A percentile compares a stretch with the other conserved stretches of the same genome.
Evolutionary conservation across 2,888 invertebrate genomes (phyloP).

Genomic region (Sinohyriopsis cumingii): DNA sequence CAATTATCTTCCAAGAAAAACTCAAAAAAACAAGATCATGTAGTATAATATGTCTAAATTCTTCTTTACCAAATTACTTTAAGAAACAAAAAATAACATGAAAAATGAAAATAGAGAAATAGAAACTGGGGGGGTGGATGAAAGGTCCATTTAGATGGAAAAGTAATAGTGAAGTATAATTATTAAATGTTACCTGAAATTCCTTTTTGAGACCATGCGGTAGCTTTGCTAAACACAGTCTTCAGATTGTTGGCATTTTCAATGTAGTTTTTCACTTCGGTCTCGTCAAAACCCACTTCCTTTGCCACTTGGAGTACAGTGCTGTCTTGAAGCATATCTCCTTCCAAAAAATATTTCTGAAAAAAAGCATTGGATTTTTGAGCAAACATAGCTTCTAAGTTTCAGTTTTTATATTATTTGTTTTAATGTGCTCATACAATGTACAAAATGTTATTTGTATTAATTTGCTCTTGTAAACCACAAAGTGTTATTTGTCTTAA

Average conservation of each 20-base stretch:
- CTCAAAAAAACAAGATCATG: too few species aligned
- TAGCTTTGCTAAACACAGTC: slow-evolving; percentile 41
- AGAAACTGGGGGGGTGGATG: not conserved
- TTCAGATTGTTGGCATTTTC: slow-evolving; percentile 40
- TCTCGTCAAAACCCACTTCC: slow-evolving; percentile 47
- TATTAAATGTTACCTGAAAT: slow-evolving; percentile 48
- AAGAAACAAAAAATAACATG: not conserved
- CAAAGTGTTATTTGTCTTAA: too few species aligned
- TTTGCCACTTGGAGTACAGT: slow-evolving; percentile 49
- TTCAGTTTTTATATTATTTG: too few species aligned
- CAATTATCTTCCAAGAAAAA: too few species aligned
- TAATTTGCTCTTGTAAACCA: too few species aligned
- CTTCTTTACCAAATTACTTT: too few species aligned
- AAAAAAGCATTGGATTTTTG: not conserved
- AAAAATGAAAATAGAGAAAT: not conserved
- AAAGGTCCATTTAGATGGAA: too few species aligned
- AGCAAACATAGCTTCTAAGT: not conserved
- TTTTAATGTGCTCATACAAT: too few species aligned
- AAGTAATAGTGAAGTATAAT: too few species aligned
- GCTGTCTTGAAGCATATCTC: slow-evolving; percentile 48
- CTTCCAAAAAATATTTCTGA: slow-evolving; percentile 65
- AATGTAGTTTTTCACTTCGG: slow-evolving; percentile 41
- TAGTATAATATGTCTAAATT: too few species aligned
- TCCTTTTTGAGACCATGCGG: slow-evolving; percentile 54
- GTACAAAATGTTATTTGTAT: too few species aligned